Evolutionary conservation across 2,113 vertebrate genomes (phyloP), one percentile per base, ranked within the genome.

Genomic region (Channa argus): DNA sequence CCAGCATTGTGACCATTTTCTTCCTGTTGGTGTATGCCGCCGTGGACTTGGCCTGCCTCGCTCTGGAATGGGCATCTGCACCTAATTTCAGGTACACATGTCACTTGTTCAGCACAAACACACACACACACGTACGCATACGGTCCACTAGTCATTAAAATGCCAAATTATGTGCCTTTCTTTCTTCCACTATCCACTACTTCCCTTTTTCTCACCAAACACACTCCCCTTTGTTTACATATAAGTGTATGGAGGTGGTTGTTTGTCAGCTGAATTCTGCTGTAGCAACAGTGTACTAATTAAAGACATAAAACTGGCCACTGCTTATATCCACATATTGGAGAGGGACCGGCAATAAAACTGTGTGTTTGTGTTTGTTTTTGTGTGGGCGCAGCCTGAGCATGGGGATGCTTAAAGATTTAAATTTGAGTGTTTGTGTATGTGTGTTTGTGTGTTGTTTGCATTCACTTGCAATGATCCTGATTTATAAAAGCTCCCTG

Each of bases 61-160:
- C 96, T 8, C 83, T 97, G 59, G 96, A 98, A 62, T 98, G 96
- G 96, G 96, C 96, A 1, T 97, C 96, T 0, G 96, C 97, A n/a
- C 96, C 96, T 9, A 97, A 96, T 83, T 96, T 96, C 94, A 95
- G 92, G 92, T 91, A 88, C 12, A 37, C 61, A n/a, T 43, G 15
- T 51, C 45, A 33, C 38, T 49, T 49, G 2, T 7, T 45, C 5
- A 65, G 58, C 62, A 69, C 44, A 53, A 55, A 46, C 13, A 55
- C 49, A 34, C 24, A 24, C 24, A 24, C 24, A 1, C 24, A 24
- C 24, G n/a, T n/a, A 24, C 24, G 24, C n/a, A 60, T 14, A 47
- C 10, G 53, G 45, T 51, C 63, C 34, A 15, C 44, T 58, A 38
- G 12, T 56, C 63, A 58, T 49, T 34, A 60, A 41, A 44, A 55